Conservation (phyloP, 2,888 invertebrate species). For the Amblyjoppa proteus region DNA sequence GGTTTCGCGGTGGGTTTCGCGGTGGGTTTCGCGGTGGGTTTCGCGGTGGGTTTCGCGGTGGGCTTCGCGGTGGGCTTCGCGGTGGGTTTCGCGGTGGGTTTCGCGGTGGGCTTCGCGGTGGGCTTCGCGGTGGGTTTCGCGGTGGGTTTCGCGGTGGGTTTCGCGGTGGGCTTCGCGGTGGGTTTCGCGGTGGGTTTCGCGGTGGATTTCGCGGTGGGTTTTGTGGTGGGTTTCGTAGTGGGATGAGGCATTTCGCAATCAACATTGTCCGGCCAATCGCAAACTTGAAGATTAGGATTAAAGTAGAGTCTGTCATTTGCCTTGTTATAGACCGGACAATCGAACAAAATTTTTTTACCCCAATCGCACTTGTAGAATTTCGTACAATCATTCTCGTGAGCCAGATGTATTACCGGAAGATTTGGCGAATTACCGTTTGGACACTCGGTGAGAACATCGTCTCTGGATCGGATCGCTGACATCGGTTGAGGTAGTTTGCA, state of each 20-base stretch:
- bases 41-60: no score
- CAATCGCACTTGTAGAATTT: constrained; percentile 73
- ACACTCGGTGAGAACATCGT: constrained; percentile 55
- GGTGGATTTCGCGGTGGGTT: background rate
- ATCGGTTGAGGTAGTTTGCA: background rate
- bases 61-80: no score
- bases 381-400: constrained; percentile 69
- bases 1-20: no score
- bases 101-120: no score
- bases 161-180: background rate
- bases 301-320: constrained; percentile 59
- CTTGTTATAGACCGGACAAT: constrained; percentile 63
- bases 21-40: no score
- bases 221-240: background rate
- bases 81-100: no score
- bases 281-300: constrained; percentile 59
- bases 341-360: constrained; percentile 51
- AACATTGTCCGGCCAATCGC: constrained; percentile 65
- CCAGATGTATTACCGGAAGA: constrained; percentile 49
- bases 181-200: background rate
- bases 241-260: constrained; percentile 56
- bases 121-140: no score
- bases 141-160: background rate
- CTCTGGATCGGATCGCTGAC: background rate
- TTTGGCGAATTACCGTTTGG: constrained; percentile 44